Evolutionary conservation across 1,140 invertebrate species (phyloP).

Genomic region (Batillaria attramentaria): DNA sequence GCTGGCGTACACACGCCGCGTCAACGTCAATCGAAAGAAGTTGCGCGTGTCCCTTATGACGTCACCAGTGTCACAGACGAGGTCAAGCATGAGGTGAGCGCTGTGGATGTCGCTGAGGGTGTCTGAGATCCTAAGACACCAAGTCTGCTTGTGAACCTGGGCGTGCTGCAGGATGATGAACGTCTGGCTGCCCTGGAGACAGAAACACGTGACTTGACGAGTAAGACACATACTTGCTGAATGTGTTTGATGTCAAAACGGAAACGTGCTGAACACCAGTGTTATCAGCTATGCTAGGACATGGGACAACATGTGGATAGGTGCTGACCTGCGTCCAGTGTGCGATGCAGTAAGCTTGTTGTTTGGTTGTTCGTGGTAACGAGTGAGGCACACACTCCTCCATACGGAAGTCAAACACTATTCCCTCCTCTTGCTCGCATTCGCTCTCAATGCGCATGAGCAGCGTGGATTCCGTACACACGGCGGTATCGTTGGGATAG

Average conservation of each 20-base stretch:
- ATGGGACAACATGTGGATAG: too few relatives aligned
- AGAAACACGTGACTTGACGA: too few relatives aligned
- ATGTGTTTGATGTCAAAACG: too few relatives aligned
- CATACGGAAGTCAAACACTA: slow-evolving; percentile 54
- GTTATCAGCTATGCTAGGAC: too few relatives aligned
- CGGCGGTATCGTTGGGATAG: slow-evolving; percentile 33
- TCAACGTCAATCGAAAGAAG: slow-evolving; percentile 44
- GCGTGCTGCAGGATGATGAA: slow-evolving; percentile 53
- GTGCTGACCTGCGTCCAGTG: slow-evolving; percentile 49
- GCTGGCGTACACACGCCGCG: slow-evolving; percentile 48
- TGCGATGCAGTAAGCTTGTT: slow-evolving; percentile 50
- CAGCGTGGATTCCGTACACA: slow-evolving; percentile 44
- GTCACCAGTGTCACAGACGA: slow-evolving; percentile 51
- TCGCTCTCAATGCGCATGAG: slow-evolving; percentile 59
- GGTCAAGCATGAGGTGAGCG: slow-evolving; percentile 50
- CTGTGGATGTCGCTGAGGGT: slow-evolving; percentile 46
- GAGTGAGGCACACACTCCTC: slow-evolving; percentile 47
- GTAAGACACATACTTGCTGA: too few relatives aligned
- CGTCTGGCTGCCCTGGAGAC: slow-evolving; percentile 34
- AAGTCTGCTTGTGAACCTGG: slow-evolving; percentile 35
- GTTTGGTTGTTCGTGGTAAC: slow-evolving; percentile 39
- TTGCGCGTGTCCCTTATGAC: slow-evolving; percentile 39
- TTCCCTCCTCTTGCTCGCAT: slow-evolving; percentile 56
- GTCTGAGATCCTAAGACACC: slow-evolving; percentile 45
- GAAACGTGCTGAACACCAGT: too few relatives aligned